Evolutionary conservation across 2,113 vertebrate species (phyloP).

Genomic region (Bothrops jararaca): DNA sequence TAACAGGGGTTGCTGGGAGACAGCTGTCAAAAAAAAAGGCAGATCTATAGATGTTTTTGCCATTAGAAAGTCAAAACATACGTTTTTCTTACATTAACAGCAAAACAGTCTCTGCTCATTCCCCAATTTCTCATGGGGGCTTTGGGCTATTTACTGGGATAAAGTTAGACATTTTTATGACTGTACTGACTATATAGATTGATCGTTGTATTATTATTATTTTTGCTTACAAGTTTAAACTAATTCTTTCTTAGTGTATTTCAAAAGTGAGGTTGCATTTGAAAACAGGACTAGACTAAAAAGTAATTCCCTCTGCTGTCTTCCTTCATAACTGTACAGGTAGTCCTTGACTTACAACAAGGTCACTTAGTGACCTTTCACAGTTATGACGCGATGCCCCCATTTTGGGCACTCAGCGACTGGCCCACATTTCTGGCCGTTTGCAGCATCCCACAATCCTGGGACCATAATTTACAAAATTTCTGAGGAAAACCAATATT

Average conservation of each 20-base stretch:
- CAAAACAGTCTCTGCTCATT: not conserved
- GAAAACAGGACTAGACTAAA: not conserved
- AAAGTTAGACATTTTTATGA: not conserved
- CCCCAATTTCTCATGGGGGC: not conserved
- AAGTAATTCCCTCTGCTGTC: not conserved
- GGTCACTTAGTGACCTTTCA: not conserved
- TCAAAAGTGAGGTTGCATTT: not conserved
- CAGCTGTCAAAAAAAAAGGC: not conserved
- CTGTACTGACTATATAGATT: not conserved
- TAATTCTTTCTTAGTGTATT: not conserved
- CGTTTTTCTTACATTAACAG: not conserved
- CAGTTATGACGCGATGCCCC: not conserved
- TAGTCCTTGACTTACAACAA: not conserved
- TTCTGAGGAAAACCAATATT: not conserved
- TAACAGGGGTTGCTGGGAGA: not conserved
- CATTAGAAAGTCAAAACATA: not conserved
- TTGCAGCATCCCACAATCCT: not conserved
- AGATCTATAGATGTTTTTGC: not conserved
- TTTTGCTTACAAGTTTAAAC: not conserved
- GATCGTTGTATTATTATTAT: not conserved
- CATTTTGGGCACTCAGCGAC: not conserved
- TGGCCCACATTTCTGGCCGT: not conserved
- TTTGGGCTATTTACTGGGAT: not conserved
- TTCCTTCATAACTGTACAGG: not conserved
- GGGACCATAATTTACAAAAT: not conserved